Evolutionary conservation across 2,888 invertebrate species (phyloP).

Genomic region (Parthenolecanium corni): DNA sequence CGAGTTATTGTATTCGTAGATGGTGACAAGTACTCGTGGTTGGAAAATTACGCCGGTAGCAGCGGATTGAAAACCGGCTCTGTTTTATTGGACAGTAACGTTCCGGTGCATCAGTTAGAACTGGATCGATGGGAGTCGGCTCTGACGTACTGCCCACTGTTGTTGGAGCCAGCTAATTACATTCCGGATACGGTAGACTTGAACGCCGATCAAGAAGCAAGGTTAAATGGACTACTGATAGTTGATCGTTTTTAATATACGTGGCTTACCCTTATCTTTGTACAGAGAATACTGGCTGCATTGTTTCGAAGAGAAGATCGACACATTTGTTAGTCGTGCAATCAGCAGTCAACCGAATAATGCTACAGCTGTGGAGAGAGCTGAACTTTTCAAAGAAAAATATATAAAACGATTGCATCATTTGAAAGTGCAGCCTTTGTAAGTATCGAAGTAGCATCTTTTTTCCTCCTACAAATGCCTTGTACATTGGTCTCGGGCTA

Average conservation of each 20-base stretch:
- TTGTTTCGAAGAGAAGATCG: conserved; percentile 75
- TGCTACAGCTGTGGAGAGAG: conserved; percentile 63
- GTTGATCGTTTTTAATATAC: background rate
- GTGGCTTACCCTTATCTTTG: background rate
- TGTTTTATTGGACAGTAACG: conserved; percentile 32
- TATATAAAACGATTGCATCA: conserved; percentile 68
- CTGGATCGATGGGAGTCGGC: conserved; percentile 42
- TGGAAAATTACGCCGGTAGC: conserved; percentile 56
- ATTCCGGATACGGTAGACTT: conserved; percentile 87
- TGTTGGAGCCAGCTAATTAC: conserved; percentile 67
- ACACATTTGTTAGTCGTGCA: conserved; percentile 74
- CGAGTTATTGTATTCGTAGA: conserved; percentile 39
- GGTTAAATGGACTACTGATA: too few species aligned
- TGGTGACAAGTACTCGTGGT: conserved; percentile 49
- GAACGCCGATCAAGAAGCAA: conserved; percentile 68
- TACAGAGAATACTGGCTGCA: conserved; percentile 71
- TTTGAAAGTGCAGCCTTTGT: conserved; percentile 68
- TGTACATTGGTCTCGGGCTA: too few species aligned
- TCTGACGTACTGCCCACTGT: conserved; percentile 57
- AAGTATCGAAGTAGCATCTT: conserved; percentile 43
- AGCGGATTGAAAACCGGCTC: conserved; percentile 44
- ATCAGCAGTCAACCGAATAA: conserved; percentile 63
- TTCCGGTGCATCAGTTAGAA: conserved; percentile 45
- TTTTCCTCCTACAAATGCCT: conserved; percentile 17
- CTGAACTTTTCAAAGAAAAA: conserved; percentile 67